Conservation (phyloP, 2,797 vertebrate genomes). For the Ambastaia sidthimunki region DNA sequence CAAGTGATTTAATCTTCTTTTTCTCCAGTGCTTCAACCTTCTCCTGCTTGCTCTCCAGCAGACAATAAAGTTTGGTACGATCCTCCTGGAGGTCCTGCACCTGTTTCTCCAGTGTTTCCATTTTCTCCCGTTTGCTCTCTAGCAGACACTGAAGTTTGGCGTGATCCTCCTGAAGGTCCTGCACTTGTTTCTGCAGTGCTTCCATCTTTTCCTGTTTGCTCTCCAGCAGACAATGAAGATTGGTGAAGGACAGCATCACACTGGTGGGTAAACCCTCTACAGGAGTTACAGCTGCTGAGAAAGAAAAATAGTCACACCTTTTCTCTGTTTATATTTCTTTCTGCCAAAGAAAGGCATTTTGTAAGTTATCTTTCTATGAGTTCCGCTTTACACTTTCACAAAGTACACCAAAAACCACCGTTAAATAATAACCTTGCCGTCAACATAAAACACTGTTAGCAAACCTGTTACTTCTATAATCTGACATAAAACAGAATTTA, state of each 20-base stretch:
- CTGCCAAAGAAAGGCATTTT: no score
- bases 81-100: slow-evolving; percentile 64
- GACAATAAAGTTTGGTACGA: slow-evolving; percentile 72
- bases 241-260: slow-evolving; percentile 62
- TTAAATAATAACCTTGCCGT: no score
- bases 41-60: slow-evolving; percentile 78
- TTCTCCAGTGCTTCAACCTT: slow-evolving; percentile 77
- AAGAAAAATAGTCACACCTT: neutral
- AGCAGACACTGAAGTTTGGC: no score
- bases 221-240: slow-evolving; percentile 76
- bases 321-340: no score
- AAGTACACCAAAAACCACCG: no score
- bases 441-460: no score
- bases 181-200: slow-evolving; percentile 77
- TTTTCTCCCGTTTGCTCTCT: no score
- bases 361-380: no score
- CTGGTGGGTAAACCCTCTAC: slow-evolving; percentile 67
- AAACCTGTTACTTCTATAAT: no score
- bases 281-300: slow-evolving; percentile 58
- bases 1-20: slow-evolving; percentile 77
- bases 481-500: no score
- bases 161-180: slow-evolving; percentile 79
- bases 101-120: no score
- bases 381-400: no score
- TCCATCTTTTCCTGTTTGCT: slow-evolving; percentile 78